Percentiles rank a stretch among this genome's conserved stretches.
Evolutionary conservation across 2,797 vertebrate species (phyloP).

Genomic region (Columba guinea): DNA sequence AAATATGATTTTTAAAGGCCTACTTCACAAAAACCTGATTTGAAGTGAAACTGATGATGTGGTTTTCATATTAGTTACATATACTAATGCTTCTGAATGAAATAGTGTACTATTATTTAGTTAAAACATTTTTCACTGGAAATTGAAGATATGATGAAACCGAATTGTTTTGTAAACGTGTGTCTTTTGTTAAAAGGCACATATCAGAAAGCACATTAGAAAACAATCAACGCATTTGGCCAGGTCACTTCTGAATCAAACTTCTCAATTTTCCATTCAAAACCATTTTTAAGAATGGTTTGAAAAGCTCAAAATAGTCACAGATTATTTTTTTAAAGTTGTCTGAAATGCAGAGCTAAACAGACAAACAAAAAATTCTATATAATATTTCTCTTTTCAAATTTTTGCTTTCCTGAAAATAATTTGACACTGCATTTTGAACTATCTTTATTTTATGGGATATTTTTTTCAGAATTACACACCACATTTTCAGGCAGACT

Average conservation of each 20-base stretch:
- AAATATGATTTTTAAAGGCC: background rate
- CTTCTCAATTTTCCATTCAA: background rate
- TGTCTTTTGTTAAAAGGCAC: background rate
- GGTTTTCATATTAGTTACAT: background rate
- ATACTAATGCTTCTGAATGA: background rate
- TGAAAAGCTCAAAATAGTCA: background rate
- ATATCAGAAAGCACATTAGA: background rate
- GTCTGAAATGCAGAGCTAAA: background rate
- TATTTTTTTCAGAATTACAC: background rate
- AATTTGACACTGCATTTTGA: background rate
- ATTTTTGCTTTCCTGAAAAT: background rate
- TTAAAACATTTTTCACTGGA: background rate
- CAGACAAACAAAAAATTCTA: background rate
- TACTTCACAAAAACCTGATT: background rate
- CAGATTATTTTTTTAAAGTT: background rate
- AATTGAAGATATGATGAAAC: background rate
- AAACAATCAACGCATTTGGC: background rate
- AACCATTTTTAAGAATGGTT: background rate
- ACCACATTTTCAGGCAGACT: background rate
- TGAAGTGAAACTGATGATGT: background rate
- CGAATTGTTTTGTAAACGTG: background rate
- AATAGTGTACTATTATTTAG: background rate
- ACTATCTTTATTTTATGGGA: background rate
- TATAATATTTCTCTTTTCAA: background rate
- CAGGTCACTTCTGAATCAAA: background rate